Evolutionary conservation across 2,888 invertebrate genomes (phyloP).

Genomic region (Omphaloscelis lunosa): DNA sequence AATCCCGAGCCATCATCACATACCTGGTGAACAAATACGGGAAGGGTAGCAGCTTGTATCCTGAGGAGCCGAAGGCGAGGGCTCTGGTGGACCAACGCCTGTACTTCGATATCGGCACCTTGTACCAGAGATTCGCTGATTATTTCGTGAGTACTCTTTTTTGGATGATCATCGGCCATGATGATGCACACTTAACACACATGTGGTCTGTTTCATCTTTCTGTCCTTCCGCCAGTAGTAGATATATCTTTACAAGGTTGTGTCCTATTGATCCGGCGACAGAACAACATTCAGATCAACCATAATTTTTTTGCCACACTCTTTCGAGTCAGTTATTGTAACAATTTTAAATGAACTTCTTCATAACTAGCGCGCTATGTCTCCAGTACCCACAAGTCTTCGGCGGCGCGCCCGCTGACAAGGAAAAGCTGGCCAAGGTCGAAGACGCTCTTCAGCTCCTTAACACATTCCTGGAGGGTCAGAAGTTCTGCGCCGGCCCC

Average conservation of each 20-base stretch:
- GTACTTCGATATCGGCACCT: constrained; percentile 95
- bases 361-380: neutral
- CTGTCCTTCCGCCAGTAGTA: neutral
- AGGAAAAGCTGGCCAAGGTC: constrained; percentile 92
- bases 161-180: neutral
- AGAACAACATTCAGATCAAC: neutral
- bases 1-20: constrained; percentile 95
- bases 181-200: neutral
- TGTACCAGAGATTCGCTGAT: constrained; percentile 93
- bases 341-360: neutral
- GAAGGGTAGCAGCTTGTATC: constrained; percentile 94
- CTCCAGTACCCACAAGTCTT: constrained; percentile 92
- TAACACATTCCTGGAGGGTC: constrained; percentile 93
- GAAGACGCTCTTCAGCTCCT: constrained; percentile 93
- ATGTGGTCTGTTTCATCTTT: neutral
- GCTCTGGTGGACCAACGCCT: constrained; percentile 95
- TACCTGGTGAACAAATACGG: constrained; percentile 96
- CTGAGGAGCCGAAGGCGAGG: constrained; percentile 94
- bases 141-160: constrained; percentile 92
- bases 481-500: constrained; percentile 93
- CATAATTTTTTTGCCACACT: too few relatives aligned
- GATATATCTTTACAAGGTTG: neutral
- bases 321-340: neutral
- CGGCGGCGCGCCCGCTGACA: constrained; percentile 91
- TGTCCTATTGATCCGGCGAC: neutral